Evolutionary conservation across 2,113 vertebrate genomes (phyloP), one percentile per base, ranked within the genome.

Genomic region (Gymnorhina tibicen): DNA sequence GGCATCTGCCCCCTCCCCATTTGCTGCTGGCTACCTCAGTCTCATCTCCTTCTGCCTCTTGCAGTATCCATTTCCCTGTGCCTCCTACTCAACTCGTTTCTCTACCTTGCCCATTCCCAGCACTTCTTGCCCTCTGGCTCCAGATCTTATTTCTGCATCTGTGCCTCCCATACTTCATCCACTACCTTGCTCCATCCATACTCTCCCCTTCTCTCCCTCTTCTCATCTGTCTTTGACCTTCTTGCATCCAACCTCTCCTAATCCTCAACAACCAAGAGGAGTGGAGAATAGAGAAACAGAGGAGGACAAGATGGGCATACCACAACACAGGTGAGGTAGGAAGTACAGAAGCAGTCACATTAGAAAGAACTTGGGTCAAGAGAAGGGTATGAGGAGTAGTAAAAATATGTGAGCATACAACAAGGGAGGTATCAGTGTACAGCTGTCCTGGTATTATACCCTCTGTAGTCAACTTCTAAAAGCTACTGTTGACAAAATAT

Each of bases 211-310:
- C 55, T 52, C 15, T 85, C 20, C 37, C 19, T 33, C 49, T 66
- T 60, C 37, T 73, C 30, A 72, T 19, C 20, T 39, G 28, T 32
- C 41, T 24, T 26, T 35, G 16, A 90, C 33, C 39, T 66, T 73
- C 76, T 62, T 3, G 1, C 13, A 77, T 41, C 7, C 67, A 86
- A 64, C 17, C 17, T 70, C n/a, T 74, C 58, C 41, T 63, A 37
- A 14, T 56, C 22, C 13, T 59, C 58, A 91, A 77, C 14, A 91
- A 77, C 16, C 7, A 3, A 14, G 22, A 91, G 3, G 2, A 74
- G 26, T 1, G 3, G n/a, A 37, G 5, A 69, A 42, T 32, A 58
- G 44, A 75, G 3, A 23, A 58, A 86, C 73, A 24, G 0, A 7
- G 26, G 27, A 93, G 16, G 24, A 49, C 22, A 49, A 86, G 46